Evolutionary conservation across 1,140 invertebrate genomes (phyloP), one percentile per base, ranked within the genome.

Genomic region (Potamilus streckersoni): DNA sequence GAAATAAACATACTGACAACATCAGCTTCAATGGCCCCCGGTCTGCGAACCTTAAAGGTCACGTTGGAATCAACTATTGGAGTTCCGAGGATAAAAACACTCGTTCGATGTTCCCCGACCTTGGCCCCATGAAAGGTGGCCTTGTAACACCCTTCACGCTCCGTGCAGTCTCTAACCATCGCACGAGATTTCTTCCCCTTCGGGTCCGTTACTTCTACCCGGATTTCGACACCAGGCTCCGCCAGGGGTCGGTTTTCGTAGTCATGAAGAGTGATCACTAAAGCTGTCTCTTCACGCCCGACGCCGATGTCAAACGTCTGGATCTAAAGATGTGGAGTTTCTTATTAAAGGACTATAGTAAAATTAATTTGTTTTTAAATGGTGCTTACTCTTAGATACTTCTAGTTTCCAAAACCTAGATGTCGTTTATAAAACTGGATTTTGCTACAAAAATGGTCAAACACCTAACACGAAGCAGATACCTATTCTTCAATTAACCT

Each of bases 231-330:
- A 13, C 75, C 75, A 12, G 75, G 70, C 62, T 77, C 75, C 70
- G 75, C 75, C 31, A 77, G 75, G 27, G 75, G 75, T 27, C 75
- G 75, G 59, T 66, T 67, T 65, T 77, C 75, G 58, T 77, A 77
- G 59, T 77, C 75, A 27, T 77, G 75, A 27, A 77, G 70, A 31
- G 75, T 77, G 58, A 77, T 77, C 69, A 77, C 69, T 71, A 77
- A 72, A 60, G 75, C 75, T 0, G 75, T 77, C 65, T 77, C 75
- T 64, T 77, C 75, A 6, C 75, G 69, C 1, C 75, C 75, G 1
- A 77, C 65, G n/a, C 75, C 75, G 59, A 77, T 77, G 27, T 77
- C 75, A 61, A 72, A 77, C 49, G 75, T 72, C 60, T 77, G 75
- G 6, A 77, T 77, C 75, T 77, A 14, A 19, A 62, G 19, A 62